A percentile compares a stretch with the other conserved stretches of the same genome.
Evolutionary conservation across 1,140 invertebrate species (phyloP).

Genomic region (Mycetomoellerius zeteki): DNA sequence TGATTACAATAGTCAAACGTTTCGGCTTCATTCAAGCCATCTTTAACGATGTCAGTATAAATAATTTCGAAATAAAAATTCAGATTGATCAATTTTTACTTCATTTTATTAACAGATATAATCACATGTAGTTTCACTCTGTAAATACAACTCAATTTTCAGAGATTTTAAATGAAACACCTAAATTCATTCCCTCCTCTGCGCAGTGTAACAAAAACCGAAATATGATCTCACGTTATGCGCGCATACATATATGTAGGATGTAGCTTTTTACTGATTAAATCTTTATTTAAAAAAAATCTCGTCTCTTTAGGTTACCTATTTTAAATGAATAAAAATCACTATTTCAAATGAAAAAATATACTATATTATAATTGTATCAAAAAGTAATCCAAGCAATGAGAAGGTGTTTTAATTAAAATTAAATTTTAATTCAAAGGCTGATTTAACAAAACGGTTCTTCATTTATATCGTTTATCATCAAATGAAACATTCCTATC

Average conservation of each 20-base stretch:
- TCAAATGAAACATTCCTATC: constrained; percentile 25
- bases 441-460: not conserved
- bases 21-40: too few species aligned
- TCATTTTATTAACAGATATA: not conserved
- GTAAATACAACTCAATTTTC: constrained; percentile 17
- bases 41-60: too few species aligned
- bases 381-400: not conserved
- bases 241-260: too few species aligned
- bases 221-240: not conserved
- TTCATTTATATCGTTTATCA: not conserved
- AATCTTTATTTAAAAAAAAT: constrained; percentile 31
- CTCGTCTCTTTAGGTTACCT: not conserved
- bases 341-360: not conserved
- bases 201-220: not conserved
- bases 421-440: constrained; percentile 4
- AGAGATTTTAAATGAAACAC: constrained; percentile 4
- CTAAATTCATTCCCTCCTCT: not conserved
- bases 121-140: constrained; percentile 16
- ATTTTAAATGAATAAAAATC: constrained; percentile 17
- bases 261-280: constrained; percentile 5
- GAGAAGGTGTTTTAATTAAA: constrained; percentile 3
- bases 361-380: not conserved
- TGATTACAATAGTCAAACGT: too few species aligned
- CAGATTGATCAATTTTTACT: constrained; percentile 31
- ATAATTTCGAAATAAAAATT: too few species aligned